Conservation (phyloP, 2,797 vertebrate species). For the Lutjanus argentimaculatus region DNA sequence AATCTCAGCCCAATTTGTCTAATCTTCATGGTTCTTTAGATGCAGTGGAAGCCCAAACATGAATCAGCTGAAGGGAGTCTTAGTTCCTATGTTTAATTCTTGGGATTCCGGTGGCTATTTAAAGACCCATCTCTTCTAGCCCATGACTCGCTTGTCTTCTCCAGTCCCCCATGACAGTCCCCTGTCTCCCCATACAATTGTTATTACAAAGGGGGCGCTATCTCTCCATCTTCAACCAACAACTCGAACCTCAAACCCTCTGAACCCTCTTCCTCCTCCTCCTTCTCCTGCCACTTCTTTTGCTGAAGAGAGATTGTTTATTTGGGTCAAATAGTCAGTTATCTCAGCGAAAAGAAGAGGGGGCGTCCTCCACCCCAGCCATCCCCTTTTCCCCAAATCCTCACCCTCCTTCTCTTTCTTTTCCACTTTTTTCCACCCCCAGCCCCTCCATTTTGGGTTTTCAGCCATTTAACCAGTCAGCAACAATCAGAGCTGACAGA, state of each 20-base stretch:
- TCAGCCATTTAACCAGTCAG: slow-evolving; percentile 88
- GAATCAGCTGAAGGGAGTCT: neutral
- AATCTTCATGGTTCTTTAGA: neutral
- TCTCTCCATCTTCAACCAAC: slow-evolving; percentile 43
- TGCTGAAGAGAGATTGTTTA: slow-evolving; percentile 79
- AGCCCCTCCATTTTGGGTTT: slow-evolving; percentile 76
- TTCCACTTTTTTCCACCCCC: slow-evolving; percentile 62
- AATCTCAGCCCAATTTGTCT: neutral
- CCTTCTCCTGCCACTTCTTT: slow-evolving; percentile 66
- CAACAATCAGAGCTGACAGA: slow-evolving; percentile 89
- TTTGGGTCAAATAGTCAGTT: slow-evolving; percentile 89
- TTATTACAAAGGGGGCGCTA: slow-evolving; percentile 57
- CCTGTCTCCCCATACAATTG: neutral
- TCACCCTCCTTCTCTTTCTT: slow-evolving; percentile 74
- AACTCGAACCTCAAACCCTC: slow-evolving; percentile 56
- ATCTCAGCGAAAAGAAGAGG: slow-evolving; percentile 73
- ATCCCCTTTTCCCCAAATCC: slow-evolving; percentile 59
- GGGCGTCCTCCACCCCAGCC: slow-evolving; percentile 62
- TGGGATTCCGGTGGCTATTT: neutral
- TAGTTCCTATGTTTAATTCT: neutral
- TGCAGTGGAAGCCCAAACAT: slow-evolving; percentile 3
- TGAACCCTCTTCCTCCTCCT: slow-evolving; percentile 51
- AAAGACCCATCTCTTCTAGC: neutral
- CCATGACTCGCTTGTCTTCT: slow-evolving; percentile 5
- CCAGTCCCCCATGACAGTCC: too few relatives aligned